Conservation (phyloP, 53 echinoderm and acorn worm genomes). For the Actinopyga echinites region DNA sequence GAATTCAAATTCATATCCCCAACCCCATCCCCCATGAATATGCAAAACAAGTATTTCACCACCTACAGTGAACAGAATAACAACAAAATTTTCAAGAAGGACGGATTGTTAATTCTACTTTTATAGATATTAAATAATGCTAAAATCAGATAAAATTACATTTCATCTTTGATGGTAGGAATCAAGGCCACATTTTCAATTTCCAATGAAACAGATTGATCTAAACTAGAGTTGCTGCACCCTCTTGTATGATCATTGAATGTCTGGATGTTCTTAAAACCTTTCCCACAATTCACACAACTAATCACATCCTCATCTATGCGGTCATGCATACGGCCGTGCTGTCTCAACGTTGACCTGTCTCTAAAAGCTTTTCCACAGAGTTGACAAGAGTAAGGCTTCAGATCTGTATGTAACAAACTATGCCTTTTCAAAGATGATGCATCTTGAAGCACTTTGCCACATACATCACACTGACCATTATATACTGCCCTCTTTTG, state of each 20-base stretch:
- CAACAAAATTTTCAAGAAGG: too few species aligned
- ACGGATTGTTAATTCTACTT: too few species aligned
- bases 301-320: neutral
- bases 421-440: constrained; percentile 10
- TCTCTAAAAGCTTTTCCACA: constrained; percentile 22
- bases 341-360: constrained; percentile 13
- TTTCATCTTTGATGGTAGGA: neutral
- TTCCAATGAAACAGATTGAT: neutral
- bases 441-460: constrained; percentile 21
- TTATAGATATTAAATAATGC: too few species aligned
- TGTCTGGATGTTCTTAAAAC: neutral
- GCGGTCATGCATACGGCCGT: neutral
- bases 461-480: constrained; percentile 26
- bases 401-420: neutral
- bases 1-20: too few species aligned
- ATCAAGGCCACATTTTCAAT: constrained; percentile 36
- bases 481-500: constrained; percentile 22
- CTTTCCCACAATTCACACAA: neutral
- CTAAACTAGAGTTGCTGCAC: neutral
- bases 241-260: neutral
- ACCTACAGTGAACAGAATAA: too few species aligned
- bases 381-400: neutral
- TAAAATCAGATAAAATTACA: neutral
- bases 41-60: too few species aligned
- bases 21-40: too few species aligned